Percentiles rank a stretch among this genome's conserved stretches.
Evolutionary conservation across 2,113 vertebrate genomes (phyloP).

Genomic region (Oryzias javanicus): DNA sequence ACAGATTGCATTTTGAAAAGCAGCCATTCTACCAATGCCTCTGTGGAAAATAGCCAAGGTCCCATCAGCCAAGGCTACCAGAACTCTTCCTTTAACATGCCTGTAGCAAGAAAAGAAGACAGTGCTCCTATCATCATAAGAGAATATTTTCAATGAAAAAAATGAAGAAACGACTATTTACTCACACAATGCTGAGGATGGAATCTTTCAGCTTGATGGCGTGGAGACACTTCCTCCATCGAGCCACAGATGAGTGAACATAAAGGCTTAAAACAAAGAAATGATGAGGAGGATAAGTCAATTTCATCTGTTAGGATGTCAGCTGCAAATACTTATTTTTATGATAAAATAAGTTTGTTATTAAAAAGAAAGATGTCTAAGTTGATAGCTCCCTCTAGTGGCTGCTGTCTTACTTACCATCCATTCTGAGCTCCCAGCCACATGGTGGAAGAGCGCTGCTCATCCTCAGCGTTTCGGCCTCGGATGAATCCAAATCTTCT

Average conservation of each 20-base stretch:
- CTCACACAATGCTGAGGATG: constrained; percentile 95
- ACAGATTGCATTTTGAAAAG: background rate
- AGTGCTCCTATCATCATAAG: background rate
- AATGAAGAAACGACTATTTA: constrained; percentile 16
- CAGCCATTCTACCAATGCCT: constrained; percentile 79
- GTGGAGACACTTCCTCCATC: constrained; percentile 98
- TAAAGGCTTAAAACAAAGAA: constrained; percentile 82
- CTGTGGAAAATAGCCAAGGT: constrained; percentile 96
- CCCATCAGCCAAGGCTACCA: constrained; percentile 93
- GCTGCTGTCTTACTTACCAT: constrained; percentile 78
- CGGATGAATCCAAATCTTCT: constrained; percentile 77
- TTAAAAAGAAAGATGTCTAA: background rate
- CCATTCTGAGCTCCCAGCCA: constrained; percentile 98
- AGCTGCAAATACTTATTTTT: too few relatives aligned
- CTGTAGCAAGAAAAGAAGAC: constrained; percentile 62
- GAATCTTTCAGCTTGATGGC: constrained; percentile 98
- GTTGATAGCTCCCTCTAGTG: constrained; percentile 32
- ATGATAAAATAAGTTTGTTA: too few relatives aligned
- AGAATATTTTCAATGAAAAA: background rate
- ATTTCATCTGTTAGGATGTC: too few relatives aligned
- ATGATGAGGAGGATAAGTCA: background rate
- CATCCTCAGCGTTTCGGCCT: constrained; percentile 72
- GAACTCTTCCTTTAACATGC: constrained; percentile 93
- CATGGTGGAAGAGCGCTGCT: constrained; percentile 90
- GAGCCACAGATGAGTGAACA: constrained; percentile 92